Percentiles rank a stretch among this genome's conserved stretches.
Conservation (phyloP, 2,888 invertebrate genomes). For the Leucozona laternaria region DNA sequence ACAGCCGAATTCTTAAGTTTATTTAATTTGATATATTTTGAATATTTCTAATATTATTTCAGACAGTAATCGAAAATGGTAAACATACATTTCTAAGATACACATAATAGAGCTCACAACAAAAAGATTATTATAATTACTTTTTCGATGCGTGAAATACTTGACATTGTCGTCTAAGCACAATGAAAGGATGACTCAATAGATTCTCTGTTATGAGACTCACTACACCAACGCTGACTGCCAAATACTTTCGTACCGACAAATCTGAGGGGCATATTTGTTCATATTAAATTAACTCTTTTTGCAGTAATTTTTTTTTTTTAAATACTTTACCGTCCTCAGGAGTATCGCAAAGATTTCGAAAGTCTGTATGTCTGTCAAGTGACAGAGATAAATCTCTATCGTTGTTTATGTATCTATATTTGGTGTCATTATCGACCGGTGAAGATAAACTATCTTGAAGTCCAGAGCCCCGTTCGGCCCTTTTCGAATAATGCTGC, state of each 20-base stretch:
- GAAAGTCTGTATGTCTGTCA: conserved; percentile 80
- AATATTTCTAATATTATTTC: too few species aligned
- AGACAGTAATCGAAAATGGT: too few species aligned
- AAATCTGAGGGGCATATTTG: conserved; percentile 83
- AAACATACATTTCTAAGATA: too few species aligned
- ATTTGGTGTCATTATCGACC: conserved; percentile 76
- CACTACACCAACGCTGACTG: conserved; percentile 91
- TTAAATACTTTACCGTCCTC: conserved; percentile 80
- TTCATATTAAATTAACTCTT: not conserved
- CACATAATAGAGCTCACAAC: conserved; percentile 23
- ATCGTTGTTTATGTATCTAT: conserved; percentile 81
- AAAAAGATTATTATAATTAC: conserved; percentile 47
- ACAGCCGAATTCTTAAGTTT: too few species aligned
- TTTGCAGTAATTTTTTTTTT: not conserved
- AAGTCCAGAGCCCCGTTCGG: conserved; percentile 71
- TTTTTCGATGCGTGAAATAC: conserved; percentile 85
- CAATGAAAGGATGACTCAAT: conserved; percentile 96
- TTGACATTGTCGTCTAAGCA: conserved; percentile 96
- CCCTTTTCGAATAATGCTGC: conserved; percentile 46
- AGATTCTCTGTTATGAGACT: conserved; percentile 95
- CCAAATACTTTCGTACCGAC: conserved; percentile 88
- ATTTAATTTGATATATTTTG: too few species aligned
- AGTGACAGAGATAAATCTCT: conserved; percentile 82
- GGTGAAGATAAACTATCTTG: conserved; percentile 78
- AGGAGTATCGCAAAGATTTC: conserved; percentile 81